These are phyloP conservation scores for Leptocoma aspasia DNA, from an alignment of 2,113 vertebrate genomes.

Conservation along the genomic window DNA sequence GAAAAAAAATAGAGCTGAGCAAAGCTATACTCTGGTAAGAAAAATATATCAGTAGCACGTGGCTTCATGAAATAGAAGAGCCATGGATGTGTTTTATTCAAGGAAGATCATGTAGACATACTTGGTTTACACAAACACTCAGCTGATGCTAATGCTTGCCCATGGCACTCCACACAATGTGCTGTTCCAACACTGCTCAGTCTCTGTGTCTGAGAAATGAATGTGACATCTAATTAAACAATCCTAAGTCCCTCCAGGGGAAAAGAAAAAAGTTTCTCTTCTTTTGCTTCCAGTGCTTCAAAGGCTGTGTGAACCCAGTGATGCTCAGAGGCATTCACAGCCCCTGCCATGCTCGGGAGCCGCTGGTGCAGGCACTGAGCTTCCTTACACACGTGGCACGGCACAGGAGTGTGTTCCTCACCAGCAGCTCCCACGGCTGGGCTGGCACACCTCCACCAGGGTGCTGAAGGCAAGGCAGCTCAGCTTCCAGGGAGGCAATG, in stretches of 20 bases:
- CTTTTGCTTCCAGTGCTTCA: not conserved
- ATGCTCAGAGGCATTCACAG: not conserved
- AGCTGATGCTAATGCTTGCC: not conserved
- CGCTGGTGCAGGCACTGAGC: accelerated
- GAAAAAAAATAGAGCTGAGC: not conserved
- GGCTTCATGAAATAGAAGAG: not conserved
- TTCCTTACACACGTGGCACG: accelerated
- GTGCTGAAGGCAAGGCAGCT: not conserved
- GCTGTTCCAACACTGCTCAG: not conserved
- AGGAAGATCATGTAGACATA: not conserved
- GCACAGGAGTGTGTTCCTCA: not conserved
- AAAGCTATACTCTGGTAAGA: not conserved
- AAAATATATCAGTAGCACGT: not conserved
- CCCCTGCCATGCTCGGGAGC: accelerated
- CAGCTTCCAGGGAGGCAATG: not conserved
- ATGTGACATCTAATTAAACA: not conserved
- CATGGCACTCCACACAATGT: not conserved
- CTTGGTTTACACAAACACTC: not conserved
- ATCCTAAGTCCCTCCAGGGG: not conserved
- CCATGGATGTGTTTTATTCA: not conserved
- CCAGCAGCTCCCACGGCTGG: accelerated
- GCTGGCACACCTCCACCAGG: accelerated
- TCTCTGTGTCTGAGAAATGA: not conserved
- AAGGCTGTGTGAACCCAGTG: not conserved
- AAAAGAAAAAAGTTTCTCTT: not conserved